These are phyloP conservation scores for Notechis scutatus DNA, from an alignment of 2,113 vertebrate genomes.

Conservation along the genomic window DNA sequence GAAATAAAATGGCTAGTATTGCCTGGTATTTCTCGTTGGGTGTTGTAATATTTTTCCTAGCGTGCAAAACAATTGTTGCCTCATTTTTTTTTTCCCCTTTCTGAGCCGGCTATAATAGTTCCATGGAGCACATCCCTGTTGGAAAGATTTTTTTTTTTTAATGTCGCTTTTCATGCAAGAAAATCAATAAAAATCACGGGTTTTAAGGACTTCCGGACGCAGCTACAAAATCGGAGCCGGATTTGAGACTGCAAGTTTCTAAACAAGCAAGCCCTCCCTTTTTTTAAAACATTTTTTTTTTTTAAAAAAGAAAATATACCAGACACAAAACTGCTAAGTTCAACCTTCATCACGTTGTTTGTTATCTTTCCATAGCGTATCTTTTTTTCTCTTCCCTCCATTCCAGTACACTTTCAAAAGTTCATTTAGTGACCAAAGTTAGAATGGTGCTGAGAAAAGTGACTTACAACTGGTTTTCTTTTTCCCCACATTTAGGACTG, in stretches of 20 bases:
- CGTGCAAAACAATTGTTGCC: neutral
- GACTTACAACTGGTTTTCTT: no score
- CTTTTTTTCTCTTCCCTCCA: neutral
- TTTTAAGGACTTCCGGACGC: neutral
- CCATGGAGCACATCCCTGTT: neutral
- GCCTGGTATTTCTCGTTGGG: neutral
- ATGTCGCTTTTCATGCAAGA: neutral
- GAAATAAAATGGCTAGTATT: neutral
- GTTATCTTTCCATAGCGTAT: constrained; percentile 44
- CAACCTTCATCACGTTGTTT: neutral
- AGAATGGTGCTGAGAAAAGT: no score
- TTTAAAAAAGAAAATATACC: neutral
- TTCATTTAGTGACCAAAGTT: no score
- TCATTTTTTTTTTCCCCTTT: neutral
- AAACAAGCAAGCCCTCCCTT: constrained; percentile 1
- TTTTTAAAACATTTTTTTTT: neutral
- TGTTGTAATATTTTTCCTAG: neutral
- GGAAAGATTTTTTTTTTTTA: neutral
- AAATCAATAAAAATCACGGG: neutral
- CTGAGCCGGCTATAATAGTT: neutral
- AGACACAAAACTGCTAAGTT: constrained; percentile 39
- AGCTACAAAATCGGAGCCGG: neutral
- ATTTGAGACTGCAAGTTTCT: constrained; percentile 5
- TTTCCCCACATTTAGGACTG: no score
- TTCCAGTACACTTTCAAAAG: constrained; percentile 25